Evolutionary conservation across 2,113 vertebrate genomes (phyloP), one percentile per base, ranked within the genome.

Genomic region (Osmerus mordax): DNA sequence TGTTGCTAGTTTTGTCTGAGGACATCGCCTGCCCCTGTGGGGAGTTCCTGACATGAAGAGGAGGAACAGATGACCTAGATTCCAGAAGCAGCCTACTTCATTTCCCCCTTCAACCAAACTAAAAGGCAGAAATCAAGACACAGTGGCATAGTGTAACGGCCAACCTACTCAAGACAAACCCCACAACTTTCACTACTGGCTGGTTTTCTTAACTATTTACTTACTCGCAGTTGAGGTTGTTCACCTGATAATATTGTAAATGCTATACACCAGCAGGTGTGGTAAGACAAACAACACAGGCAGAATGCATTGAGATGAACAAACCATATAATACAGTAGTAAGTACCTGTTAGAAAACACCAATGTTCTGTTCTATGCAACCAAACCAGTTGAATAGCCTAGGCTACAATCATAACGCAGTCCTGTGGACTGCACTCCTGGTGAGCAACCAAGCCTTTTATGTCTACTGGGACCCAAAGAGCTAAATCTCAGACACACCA

Each of bases 61-160:
- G 8, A 75, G 80, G 78, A 79, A 81, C 72, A 28, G 74, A 63
- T 89, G 87, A 89, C 88, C 89, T 83, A 91, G 79, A 91, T 91
- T 87, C 82, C 80, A 41, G 0, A 4, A 85, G 79, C 70, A 74
- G 84, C 70, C 63, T 69, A 79, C 69, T 81, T 83, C 70, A 79
- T 60, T 70, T 76, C 71, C 72, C 78, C 67, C 74, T 72, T 77
- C 74, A 66, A 23, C 58, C 68, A 61, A 70, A 74, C 55, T 65
- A 56, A 72, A 70, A 72, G 79, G 47, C 73, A 51, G 36, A 82
- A 81, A 83, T 75, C 75, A 65, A 62, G 71, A 78, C 84, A 78
- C 32, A 69, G 70, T 64, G 67, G 62, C 54, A 11, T 18, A 77
- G 36, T 1, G 0, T 51, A 54, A 47, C 64, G 25, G 13, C 55